Evolutionary conservation across 2,888 invertebrate species (phyloP).

Genomic region (Chamaedrilus cognettii): DNA sequence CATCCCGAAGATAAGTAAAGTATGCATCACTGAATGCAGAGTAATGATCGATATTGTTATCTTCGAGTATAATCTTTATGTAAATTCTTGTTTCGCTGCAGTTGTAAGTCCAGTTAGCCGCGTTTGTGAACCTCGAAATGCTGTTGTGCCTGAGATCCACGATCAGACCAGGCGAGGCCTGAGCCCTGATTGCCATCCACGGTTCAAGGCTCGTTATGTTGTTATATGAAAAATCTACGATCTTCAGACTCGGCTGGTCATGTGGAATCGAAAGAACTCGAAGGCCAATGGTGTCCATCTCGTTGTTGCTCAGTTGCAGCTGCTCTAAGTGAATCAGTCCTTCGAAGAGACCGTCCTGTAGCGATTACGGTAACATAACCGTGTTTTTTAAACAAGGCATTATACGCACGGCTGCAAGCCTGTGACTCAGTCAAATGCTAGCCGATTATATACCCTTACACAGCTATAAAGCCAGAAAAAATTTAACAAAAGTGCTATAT

Average conservation of each 20-base stretch:
- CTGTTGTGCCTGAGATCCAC: neutral
- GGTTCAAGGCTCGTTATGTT: neutral
- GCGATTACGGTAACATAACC: too few relatives aligned
- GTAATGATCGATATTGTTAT: neutral
- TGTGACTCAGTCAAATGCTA: too few relatives aligned
- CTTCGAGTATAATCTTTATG: too few relatives aligned
- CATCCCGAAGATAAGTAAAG: neutral
- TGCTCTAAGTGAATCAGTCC: neutral
- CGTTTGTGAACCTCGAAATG: neutral
- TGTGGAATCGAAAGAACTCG: neutral
- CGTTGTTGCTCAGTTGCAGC: neutral
- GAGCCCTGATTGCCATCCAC: neutral
- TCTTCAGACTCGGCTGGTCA: neutral
- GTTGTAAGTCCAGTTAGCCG: neutral
- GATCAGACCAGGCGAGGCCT: neutral
- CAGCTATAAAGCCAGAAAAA: too few relatives aligned
- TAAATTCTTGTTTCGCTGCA: neutral
- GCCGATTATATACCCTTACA: too few relatives aligned
- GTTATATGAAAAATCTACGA: neutral
- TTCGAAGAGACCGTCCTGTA: neutral
- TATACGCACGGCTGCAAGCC: too few relatives aligned
- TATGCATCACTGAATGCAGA: neutral
- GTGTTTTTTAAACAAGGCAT: too few relatives aligned
- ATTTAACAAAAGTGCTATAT: too few relatives aligned
- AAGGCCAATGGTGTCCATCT: neutral